A percentile compares a stretch with the other conserved stretches of the same genome.
phyloP scores from a whole-genome alignment of 2,888 invertebrate genomes.

The Stenolophus ochropezus region DNA sequence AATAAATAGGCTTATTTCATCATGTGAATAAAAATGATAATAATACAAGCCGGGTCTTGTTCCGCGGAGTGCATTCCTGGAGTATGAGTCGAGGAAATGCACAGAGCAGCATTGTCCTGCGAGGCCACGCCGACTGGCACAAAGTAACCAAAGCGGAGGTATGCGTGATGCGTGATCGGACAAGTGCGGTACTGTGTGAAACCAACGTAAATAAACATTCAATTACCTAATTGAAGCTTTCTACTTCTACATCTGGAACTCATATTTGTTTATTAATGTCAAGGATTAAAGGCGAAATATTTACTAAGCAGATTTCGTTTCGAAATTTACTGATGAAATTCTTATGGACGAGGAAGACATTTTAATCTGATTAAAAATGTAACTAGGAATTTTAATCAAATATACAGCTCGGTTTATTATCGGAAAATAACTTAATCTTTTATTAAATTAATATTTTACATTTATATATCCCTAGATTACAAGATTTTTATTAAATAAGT shows the following conservation, averaged over 20 bases:
- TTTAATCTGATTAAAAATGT: neutral
- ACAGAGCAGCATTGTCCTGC: neutral
- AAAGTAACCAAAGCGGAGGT: neutral
- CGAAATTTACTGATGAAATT: neutral
- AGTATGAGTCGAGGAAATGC: neutral
- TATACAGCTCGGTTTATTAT: no score
- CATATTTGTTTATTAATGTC: slow-evolving; percentile 38
- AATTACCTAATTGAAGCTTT: slow-evolving; percentile 39
- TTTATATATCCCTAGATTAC: no score
- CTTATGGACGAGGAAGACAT: neutral
- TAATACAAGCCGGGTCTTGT: neutral
- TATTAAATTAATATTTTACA: no score
- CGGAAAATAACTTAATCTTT: no score
- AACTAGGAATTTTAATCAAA: no score
- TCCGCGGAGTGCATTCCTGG: slow-evolving; percentile 31
- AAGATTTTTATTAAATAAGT: no score
- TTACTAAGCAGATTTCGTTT: slow-evolving; percentile 7
- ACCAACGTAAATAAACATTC: slow-evolving; percentile 34
- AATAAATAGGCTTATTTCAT: slow-evolving; percentile 14
- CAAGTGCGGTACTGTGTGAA: slow-evolving; percentile 22
- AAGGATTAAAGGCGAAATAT: slow-evolving; percentile 20
- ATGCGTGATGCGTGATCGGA: slow-evolving; percentile 2
- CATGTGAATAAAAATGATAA: slow-evolving; percentile 28
- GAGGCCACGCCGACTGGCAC: neutral
- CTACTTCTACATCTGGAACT: slow-evolving; percentile 22